phyloP scores from a whole-genome alignment of 2,113 vertebrate species.

The Gorsachius goisagi region DNA sequence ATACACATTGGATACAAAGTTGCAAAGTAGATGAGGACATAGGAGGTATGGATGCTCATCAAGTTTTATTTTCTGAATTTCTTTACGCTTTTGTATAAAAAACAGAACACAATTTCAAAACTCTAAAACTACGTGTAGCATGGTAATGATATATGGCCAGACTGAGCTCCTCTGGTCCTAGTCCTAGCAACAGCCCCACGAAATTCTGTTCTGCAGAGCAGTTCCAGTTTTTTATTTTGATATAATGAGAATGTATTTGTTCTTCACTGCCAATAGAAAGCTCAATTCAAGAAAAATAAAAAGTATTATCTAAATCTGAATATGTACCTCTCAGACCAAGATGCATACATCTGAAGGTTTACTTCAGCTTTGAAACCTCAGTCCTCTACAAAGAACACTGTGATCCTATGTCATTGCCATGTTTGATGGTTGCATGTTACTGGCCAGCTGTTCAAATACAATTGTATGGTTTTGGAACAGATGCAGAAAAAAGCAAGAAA shows the following conservation, averaged over 20 bases:
- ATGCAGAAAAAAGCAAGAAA: conserved; percentile 38
- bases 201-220: conserved; percentile 19
- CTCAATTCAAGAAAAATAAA: conserved; percentile 19
- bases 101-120: not conserved
- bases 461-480: conserved; percentile 18
- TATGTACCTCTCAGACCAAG: not conserved
- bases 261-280: not conserved
- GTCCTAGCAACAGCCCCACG: not conserved
- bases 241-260: not conserved
- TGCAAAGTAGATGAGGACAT: not conserved
- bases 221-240: conserved; percentile 14
- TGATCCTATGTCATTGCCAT: not conserved
- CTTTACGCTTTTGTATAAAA: not conserved
- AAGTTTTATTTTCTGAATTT: not conserved
- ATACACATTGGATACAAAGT: not conserved
- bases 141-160: not conserved
- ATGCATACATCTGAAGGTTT: not conserved
- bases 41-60: not conserved
- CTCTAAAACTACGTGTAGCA: not conserved
- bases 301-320: not conserved
- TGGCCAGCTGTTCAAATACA: conserved; percentile 57
- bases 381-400: not conserved
- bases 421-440: not conserved
- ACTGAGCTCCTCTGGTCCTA: not conserved
- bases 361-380: conserved; percentile 13